A percentile compares a stretch with the other conserved stretches of the same genome.
Evolutionary conservation across 2,797 vertebrate species (phyloP).

Genomic region (Spinus olivaceus): DNA sequence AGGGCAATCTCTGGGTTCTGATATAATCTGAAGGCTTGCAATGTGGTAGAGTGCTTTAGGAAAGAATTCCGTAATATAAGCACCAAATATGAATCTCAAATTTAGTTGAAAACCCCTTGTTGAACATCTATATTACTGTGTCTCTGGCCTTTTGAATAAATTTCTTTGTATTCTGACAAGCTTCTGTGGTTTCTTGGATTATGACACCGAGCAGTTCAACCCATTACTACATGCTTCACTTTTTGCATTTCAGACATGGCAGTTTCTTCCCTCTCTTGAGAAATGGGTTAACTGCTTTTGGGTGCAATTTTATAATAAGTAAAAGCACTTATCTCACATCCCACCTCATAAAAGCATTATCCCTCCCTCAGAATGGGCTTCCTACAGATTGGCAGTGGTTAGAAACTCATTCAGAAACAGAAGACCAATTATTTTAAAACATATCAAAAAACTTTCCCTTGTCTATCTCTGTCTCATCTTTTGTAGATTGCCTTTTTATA

Average conservation of each 20-base stretch:
- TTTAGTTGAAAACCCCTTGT: background rate
- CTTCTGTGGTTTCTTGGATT: background rate
- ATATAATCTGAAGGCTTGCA: background rate
- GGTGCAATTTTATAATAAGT: background rate
- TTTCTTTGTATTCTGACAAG: background rate
- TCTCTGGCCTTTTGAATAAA: background rate
- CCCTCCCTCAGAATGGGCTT: background rate
- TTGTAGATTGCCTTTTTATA: background rate
- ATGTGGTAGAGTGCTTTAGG: background rate
- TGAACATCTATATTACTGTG: accelerated
- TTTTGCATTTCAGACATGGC: background rate
- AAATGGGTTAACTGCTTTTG: background rate
- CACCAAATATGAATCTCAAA: background rate
- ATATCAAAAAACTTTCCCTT: accelerated
- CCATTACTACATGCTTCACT: background rate
- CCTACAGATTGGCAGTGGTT: background rate
- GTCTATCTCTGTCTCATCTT: background rate
- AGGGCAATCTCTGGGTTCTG: background rate
- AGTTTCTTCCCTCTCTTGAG: background rate
- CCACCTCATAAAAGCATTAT: background rate
- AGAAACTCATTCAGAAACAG: background rate
- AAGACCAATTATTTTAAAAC: background rate
- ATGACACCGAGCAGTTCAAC: background rate
- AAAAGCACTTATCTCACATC: background rate
- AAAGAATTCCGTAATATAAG: background rate